A percentile compares a stretch with the other conserved stretches of the same genome.
These are phyloP conservation scores for Tetragnatha versicolor DNA, from an alignment of 1,140 invertebrate genomes.

Conservation along the genomic window DNA sequence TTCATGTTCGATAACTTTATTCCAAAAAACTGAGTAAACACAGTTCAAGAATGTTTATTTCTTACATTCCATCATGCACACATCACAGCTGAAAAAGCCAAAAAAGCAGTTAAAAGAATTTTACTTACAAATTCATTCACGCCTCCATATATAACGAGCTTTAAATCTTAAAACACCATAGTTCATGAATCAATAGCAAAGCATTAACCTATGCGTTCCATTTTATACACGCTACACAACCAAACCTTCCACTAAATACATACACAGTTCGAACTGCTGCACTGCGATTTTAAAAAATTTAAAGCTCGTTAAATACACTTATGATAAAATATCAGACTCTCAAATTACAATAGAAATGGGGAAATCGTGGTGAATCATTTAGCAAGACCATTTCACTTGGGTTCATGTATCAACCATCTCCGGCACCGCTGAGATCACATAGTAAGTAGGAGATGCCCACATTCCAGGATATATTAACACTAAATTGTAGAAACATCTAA, in stretches of 20 bases:
- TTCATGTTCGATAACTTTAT: too few species aligned
- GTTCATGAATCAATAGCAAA: not conserved
- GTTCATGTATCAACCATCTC: not conserved
- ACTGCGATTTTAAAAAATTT: constrained; percentile 1
- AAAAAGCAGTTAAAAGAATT: constrained; percentile 51
- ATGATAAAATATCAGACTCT: constrained; percentile 8
- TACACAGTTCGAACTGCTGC: not conserved
- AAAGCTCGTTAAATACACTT: constrained; percentile 30
- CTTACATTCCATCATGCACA: constrained; percentile 51
- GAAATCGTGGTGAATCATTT: not conserved
- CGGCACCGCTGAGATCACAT: constrained; percentile 44
- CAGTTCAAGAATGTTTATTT: constrained; percentile 52
- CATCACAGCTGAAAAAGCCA: constrained; percentile 53
- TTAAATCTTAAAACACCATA: constrained; percentile 41
- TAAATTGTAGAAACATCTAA: constrained; percentile 48
- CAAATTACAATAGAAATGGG: constrained; percentile 16
- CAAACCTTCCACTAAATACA: too few species aligned
- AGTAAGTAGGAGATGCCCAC: constrained; percentile 39
- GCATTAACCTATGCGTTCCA: not conserved
- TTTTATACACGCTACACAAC: too few species aligned
- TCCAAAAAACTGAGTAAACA: not conserved
- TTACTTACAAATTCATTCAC: constrained; percentile 36
- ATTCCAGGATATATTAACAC: constrained; percentile 31
- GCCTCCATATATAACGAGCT: constrained; percentile 22
- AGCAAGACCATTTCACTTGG: constrained; percentile 16